Evolutionary conservation across 1,140 invertebrate species (phyloP).

Genomic region (Popillia japonica): DNA sequence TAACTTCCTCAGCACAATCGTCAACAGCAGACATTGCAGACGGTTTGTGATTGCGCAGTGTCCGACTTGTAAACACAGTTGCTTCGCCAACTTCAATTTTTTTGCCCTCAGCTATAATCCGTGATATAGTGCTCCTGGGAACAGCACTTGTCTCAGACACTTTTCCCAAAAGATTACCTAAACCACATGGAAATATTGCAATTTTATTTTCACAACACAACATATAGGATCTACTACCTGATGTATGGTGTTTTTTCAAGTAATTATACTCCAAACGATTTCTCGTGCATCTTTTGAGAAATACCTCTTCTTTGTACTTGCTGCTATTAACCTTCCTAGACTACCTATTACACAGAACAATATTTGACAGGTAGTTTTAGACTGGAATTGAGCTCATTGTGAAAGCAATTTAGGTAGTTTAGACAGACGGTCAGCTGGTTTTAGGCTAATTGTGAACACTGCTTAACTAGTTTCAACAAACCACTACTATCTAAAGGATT

Average conservation of each 20-base stretch:
- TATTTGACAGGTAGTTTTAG: too few relatives aligned
- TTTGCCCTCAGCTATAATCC: neutral
- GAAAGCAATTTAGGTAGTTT: too few relatives aligned
- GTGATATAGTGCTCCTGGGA: neutral
- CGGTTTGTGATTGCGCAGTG: neutral
- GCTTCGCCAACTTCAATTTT: neutral
- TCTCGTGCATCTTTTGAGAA: conserved; percentile 12
- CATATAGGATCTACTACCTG: neutral
- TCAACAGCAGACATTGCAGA: conserved; percentile 11
- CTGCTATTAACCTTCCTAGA: too few relatives aligned
- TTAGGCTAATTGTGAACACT: too few relatives aligned
- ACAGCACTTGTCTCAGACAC: neutral
- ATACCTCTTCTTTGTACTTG: neutral
- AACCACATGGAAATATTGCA: conserved; percentile 14
- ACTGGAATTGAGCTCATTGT: too few relatives aligned
- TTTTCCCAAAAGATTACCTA: conserved; percentile 13
- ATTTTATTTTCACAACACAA: conserved; percentile 19
- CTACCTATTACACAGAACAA: too few relatives aligned
- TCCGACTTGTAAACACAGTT: neutral
- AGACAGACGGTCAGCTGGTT: too few relatives aligned
- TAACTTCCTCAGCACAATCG: conserved; percentile 31
- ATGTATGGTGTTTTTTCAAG: neutral
- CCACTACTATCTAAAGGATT: too few relatives aligned
- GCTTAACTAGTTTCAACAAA: too few relatives aligned
- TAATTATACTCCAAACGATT: conserved; percentile 10